Evolutionary conservation across 1,140 invertebrate species (phyloP), one percentile per base, ranked within the genome.

Genomic region (Lordiphosa clarofinis): DNA sequence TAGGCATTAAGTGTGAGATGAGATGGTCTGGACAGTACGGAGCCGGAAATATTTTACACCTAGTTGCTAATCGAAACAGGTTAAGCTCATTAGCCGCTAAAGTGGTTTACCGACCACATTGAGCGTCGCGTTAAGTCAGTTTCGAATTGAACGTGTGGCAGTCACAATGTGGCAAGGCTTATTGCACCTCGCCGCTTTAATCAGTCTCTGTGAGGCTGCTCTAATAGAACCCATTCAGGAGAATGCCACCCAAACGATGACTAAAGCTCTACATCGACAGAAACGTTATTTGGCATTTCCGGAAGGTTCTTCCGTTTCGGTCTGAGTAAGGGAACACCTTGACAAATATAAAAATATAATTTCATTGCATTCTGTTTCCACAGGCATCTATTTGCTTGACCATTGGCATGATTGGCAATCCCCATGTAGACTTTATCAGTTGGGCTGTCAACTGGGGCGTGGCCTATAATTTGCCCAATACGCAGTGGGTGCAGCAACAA

Each of bases 401-500:
- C 15, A 68, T 88, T 24, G 87, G 88, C 15, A 75, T 87, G 48
- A 73, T 88, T 71, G 88, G 87, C 40, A 89, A 88, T 56, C 88
- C 88, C 8, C 55, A 87, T 50, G 68, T 74, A 24, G 61, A 87
- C 37, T 88, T 66, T 46, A 57, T 89, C 1, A 89, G 87, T 53
- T 89, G 81, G 74, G 88, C 87, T 2, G 68, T 88, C 12, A 95
- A 95, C 82, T 95, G 93, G 93, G 94, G 94, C 53, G 93, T 94
- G 19, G 92, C 94, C 2, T 95, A 94, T 72, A 92, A 94, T 66
- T 76, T 95, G 38, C 94, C 94, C 1, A 92, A 94, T 70, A 91
- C 92, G 19, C 93, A 92, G 2, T 92, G 92, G 74, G 91, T 92
- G 2, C 89, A 91, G 19, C 88, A 92, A 4, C 90, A 91, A 49